These are phyloP conservation scores for Syngnathus rostellatus DNA, from an alignment of 2,797 vertebrate genomes.

Conservation along the genomic window DNA sequence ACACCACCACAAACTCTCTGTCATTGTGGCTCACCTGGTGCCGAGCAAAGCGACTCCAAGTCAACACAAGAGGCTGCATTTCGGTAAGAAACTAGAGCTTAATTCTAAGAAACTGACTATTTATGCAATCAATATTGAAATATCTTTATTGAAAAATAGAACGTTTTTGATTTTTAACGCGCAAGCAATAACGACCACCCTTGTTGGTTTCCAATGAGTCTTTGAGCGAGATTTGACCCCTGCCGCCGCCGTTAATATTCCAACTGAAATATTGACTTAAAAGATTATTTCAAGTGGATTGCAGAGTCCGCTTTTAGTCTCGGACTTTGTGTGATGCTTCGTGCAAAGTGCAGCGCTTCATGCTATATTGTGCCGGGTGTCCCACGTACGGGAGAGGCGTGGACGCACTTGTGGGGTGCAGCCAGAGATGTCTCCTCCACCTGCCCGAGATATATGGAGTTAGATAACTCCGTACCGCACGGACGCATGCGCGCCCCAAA, in stretches of 20 bases:
- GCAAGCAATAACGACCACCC: not conserved
- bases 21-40: slow-evolving; percentile 38
- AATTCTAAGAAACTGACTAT: not conserved
- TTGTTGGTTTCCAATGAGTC: not conserved
- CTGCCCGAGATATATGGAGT: not conserved
- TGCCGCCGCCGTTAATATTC: not conserved
- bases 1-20: slow-evolving; percentile 20
- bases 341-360: not conserved
- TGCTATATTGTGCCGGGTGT: not conserved
- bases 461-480: no score
- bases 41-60: slow-evolving; percentile 13
- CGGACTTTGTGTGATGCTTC: not conserved
- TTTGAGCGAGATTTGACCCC: not conserved
- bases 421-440: not conserved
- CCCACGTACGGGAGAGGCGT: not conserved
- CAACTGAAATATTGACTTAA: not conserved
- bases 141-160: not conserved
- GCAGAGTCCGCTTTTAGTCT: not conserved
- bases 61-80: slow-evolving; percentile 5
- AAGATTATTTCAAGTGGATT: not conserved
- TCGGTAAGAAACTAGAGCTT: slow-evolving; percentile 36
- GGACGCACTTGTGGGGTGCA: not conserved
- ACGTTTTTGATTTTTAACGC: not conserved
- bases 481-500: not conserved
- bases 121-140: not conserved